phyloP scores from a whole-genome alignment of 2,797 vertebrate species.

The Prunella strophiata region DNA sequence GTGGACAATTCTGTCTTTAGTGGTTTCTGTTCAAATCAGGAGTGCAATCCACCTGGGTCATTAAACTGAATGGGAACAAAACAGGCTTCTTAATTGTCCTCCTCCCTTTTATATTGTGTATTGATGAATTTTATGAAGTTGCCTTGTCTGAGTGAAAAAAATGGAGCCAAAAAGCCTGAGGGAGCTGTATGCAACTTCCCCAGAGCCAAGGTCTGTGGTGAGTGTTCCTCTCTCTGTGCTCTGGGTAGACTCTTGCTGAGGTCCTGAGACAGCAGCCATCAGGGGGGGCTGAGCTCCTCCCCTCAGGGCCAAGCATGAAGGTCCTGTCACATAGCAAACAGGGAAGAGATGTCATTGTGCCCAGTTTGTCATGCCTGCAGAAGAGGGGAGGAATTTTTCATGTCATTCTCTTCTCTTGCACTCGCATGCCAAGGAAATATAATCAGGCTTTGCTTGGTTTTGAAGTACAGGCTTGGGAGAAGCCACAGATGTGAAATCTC shows the following conservation, averaged over 20 bases:
- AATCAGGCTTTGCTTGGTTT: neutral
- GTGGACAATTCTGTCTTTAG: neutral
- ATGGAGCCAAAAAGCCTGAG: neutral
- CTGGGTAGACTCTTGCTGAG: neutral
- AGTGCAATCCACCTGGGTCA: neutral
- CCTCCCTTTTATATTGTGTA: neutral
- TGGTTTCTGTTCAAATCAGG: neutral
- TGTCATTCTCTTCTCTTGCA: neutral
- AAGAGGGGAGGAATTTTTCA: neutral
- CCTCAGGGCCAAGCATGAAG: rapidly evolving
- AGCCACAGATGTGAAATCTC: neutral
- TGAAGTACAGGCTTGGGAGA: neutral
- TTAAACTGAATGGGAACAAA: neutral
- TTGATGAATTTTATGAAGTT: neutral
- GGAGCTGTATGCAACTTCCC: neutral
- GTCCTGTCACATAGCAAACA: neutral
- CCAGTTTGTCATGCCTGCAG: rapidly evolving
- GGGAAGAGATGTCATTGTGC: neutral
- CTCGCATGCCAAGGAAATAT: neutral
- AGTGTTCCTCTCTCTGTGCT: neutral
- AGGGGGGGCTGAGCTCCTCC: neutral
- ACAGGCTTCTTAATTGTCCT: neutral
- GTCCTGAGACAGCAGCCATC: neutral
- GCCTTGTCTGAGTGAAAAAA: neutral
- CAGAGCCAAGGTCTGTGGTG: neutral